A percentile compares a stretch with the other conserved stretches of the same genome.
These are phyloP conservation scores for Haemorhous mexicanus DNA, from an alignment of 2,113 vertebrate genomes.

Conservation along the genomic window DNA sequence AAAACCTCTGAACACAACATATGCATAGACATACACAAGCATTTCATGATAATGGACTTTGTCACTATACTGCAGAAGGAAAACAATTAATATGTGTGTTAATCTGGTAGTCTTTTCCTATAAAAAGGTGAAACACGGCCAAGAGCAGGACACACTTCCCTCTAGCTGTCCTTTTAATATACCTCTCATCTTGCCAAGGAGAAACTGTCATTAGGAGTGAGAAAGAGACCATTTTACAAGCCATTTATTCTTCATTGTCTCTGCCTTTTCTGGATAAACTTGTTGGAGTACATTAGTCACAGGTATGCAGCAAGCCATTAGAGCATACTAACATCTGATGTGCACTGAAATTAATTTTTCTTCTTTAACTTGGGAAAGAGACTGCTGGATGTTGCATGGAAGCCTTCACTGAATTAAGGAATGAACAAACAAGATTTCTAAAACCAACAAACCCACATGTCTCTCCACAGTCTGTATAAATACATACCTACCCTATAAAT, in stretches of 20 bases:
- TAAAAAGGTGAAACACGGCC: background rate
- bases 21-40: background rate
- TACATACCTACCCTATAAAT: background rate
- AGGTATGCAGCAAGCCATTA: conserved; percentile 2
- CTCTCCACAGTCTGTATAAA: background rate
- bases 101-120: background rate
- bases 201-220: background rate
- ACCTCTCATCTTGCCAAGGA: background rate
- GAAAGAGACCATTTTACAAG: conserved; percentile 26
- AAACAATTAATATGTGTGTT: background rate
- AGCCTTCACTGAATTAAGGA: conserved; percentile 7
- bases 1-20: background rate
- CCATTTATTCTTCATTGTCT: background rate
- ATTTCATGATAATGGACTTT: background rate
- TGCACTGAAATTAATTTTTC: background rate
- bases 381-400: background rate
- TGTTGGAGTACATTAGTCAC: conserved; percentile 17
- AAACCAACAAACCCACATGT: background rate
- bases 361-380: background rate
- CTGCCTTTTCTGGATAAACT: background rate
- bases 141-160: background rate
- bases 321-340: background rate
- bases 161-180: background rate
- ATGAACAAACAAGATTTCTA: conserved; percentile 4
- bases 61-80: background rate